These are phyloP conservation scores for Acropternis orthonyx DNA, from an alignment of 2,797 vertebrate genomes.

Conservation along the genomic window DNA sequence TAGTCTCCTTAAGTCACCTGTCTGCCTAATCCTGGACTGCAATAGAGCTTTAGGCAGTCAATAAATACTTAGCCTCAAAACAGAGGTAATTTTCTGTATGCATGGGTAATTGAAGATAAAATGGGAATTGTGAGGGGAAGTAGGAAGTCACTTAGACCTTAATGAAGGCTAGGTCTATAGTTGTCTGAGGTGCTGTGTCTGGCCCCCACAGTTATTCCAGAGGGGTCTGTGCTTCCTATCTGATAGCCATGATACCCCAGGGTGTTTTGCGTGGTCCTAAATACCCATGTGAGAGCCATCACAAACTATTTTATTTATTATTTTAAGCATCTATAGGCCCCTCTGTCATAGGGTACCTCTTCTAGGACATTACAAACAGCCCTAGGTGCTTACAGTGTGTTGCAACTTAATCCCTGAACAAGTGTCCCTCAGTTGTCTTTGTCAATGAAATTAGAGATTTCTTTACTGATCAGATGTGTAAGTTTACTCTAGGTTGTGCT, in stretches of 20 bases:
- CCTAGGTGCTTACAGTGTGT: background rate
- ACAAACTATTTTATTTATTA: background rate
- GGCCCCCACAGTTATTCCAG: background rate
- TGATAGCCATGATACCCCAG: background rate
- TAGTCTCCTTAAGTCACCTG: constrained; percentile 33
- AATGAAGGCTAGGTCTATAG: background rate
- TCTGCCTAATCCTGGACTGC: constrained; percentile 32
- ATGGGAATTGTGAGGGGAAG: background rate
- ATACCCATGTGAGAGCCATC: fast-evolving
- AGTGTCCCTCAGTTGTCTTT: background rate
- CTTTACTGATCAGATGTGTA: fast-evolving
- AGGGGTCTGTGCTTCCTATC: background rate
- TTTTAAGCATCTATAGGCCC: background rate
- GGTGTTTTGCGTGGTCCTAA: background rate
- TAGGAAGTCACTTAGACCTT: background rate
- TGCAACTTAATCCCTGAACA: background rate
- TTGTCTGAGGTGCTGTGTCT: background rate
- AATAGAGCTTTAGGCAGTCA: constrained; percentile 8
- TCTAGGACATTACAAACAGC: background rate
- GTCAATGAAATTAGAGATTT: background rate
- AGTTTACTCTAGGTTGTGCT: background rate
- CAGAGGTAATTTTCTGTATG: constrained; percentile 4
- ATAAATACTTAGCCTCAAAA: constrained; percentile 5
- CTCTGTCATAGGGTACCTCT: background rate
- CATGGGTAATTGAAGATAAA: background rate